Base-by-base conservation (phyloP, 2,797 vertebrate genomes). In the Sebastes itinus region DNA sequence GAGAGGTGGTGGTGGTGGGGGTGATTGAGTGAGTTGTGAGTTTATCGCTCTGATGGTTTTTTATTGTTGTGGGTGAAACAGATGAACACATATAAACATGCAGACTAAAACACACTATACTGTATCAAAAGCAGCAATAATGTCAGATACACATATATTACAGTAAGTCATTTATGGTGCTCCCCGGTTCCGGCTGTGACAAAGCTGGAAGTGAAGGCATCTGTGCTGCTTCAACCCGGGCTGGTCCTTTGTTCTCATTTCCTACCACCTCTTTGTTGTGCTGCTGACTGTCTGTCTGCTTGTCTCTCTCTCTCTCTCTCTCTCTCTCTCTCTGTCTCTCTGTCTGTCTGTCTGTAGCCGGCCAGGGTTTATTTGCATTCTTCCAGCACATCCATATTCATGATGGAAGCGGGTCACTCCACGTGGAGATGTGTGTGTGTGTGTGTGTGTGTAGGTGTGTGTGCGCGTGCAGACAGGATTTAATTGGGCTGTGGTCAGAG, bases 401-500 rank as follows among this genome's bases (percentile, higher is more conserved):
- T 96, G 91, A 92, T 85, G 85, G 88, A 92, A 93, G 92, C 89
- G 59, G 95, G 95, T 95, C 95, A 95, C 88, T 95, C 94, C 89
- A 89, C 81, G 85, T 90, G 87, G 85, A 92, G 87, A 78, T 81
- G 82, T 86, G 83, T 78, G 66, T 59, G 60, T 33, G 59, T 30
- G 28, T 49, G 33, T 78, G 64, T 65, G 72, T 78, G 77, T 38
- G 68, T 55, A 68, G 25, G 55, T 63, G 75, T 77, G 82, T 71
- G 67, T 77, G 55, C 54, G 76, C 9, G 33, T 73, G 77, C 5
- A 52, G 49, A 52, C 49, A 77, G 79, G 88, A 92, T 95, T 95
- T 95, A 96, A 96, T 95, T 96, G 94, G 95, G 89, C 94, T 90
- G 88, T 89, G 95, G 95, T 94, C 94, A 92, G 93, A 94, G 93